Conservation (phyloP, 2,113 vertebrate genomes). For the Ursus arctos region DNA sequence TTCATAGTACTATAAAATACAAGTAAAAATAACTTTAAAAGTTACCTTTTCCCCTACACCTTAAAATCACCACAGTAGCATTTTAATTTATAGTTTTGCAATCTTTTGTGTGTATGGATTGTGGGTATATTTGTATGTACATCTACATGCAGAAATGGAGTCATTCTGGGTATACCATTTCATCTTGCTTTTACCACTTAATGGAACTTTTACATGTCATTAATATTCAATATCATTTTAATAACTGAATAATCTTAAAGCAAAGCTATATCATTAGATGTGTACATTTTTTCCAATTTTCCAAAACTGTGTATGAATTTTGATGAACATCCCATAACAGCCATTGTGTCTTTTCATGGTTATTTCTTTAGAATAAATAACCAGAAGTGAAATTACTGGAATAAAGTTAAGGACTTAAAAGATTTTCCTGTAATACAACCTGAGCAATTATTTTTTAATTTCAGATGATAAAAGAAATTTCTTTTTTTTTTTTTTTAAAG, state of each 20-base stretch:
- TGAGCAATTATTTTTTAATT: not conserved
- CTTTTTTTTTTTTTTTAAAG: not conserved
- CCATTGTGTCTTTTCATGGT: not conserved
- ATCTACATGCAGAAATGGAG: not conserved
- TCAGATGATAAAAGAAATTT: not conserved
- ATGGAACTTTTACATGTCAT: not conserved
- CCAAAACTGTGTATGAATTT: not conserved
- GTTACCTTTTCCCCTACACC: not conserved
- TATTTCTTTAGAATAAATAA: not conserved
- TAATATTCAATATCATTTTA: constrained; percentile 20
- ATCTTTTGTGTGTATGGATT: not conserved
- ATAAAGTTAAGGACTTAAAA: not conserved
- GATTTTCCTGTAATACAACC: not conserved
- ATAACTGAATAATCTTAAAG: not conserved
- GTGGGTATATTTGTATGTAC: not conserved
- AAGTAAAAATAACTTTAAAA: constrained; percentile 32
- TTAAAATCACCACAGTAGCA: not conserved
- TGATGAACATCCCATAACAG: not conserved
- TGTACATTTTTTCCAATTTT: not conserved
- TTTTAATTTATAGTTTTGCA: not conserved
- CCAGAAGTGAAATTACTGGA: not conserved
- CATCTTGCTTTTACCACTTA: not conserved
- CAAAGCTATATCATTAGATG: not conserved
- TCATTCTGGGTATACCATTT: not conserved
- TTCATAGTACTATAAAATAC: not conserved